Evolutionary conservation across 2,888 invertebrate species (phyloP).

Genomic region (Agelastica alni): DNA sequence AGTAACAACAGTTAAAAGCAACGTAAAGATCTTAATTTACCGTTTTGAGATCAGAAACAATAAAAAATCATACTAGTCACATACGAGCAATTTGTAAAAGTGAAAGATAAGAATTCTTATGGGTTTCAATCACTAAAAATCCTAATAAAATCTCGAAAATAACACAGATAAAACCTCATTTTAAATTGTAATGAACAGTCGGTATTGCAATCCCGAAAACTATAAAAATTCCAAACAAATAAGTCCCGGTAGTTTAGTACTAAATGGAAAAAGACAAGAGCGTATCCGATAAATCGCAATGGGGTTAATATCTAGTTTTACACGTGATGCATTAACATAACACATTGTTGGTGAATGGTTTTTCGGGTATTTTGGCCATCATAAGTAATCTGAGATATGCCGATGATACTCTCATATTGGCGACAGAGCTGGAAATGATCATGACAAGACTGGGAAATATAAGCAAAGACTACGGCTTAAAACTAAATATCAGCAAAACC

Average conservation of each 20-base stretch:
- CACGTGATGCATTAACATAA: too few species aligned
- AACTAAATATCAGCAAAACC: too few species aligned
- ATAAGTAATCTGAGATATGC: too few species aligned
- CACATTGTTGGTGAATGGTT: too few species aligned
- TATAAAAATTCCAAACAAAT: slow-evolving; percentile 7
- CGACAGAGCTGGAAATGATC: too few species aligned
- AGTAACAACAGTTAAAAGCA: too few species aligned
- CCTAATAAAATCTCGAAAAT: slow-evolving; percentile 4
- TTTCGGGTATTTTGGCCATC: too few species aligned
- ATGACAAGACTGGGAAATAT: too few species aligned
- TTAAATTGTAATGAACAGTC: slow-evolving; percentile 9
- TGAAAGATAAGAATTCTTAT: slow-evolving; percentile 8
- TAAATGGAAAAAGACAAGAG: slow-evolving; percentile 1
- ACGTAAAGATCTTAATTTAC: not conserved
- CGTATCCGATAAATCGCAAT: not conserved
- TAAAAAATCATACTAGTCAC: slow-evolving; percentile 1
- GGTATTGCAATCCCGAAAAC: slow-evolving; percentile 3
- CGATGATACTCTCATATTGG: too few species aligned
- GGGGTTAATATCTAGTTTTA: not conserved
- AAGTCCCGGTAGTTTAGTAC: not conserved
- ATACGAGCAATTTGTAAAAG: not conserved
- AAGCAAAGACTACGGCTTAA: too few species aligned
- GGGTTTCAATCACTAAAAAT: slow-evolving; percentile 2
- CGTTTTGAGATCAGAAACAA: not conserved
- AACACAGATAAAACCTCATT: slow-evolving; percentile 4